Base-by-base conservation (phyloP, 2,888 invertebrate genomes). In the Cephus spinipes region DNA sequence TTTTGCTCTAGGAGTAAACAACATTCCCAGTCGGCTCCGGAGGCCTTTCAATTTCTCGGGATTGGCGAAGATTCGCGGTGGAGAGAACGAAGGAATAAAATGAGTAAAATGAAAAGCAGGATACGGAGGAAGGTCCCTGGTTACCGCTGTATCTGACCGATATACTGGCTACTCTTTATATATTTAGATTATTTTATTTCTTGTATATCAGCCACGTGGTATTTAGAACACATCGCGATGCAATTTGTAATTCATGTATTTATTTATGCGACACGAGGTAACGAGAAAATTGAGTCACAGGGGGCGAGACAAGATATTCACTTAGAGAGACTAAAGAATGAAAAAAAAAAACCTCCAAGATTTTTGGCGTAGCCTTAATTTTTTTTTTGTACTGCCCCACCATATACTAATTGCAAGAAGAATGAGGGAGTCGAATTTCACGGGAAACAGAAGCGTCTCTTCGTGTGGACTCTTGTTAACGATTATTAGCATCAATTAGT, bases 141-240 rank as follows among this genome's bases (percentile, higher is more conserved):
- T 4, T 23, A 55, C 9, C 55, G 55, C 23, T 23, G 55, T 55
- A 23, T 9, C 23, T 23, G 55, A 23, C 55, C 55, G 55, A 55
- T 23, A 71, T 33, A 71, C 6, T 33, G 35, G 23, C 15, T 12
- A 15, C 74, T 30, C 34, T 23, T 33, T 30, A 75, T 75, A 55
- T 68, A 31, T 75, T 55, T 36, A 75, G 75, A 75, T 33, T 11
- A 75, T 55, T 75, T 75, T 75, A 68, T 36, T 55, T 68, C 75
- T 30, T 11, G 23, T 75, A 12, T 30, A 68, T 75, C 68, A 32
- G 75, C 75, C 68, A 75, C 40, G 68, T 75, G 40, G 75, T 75
- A 75, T 75, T 75, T 35, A 3, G 74, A 74, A 74, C 74, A 12
- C 33, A 74, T 74, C 74, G 74, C 74, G 36, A 74, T 36, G 35